Conservation (phyloP, 2,888 invertebrate species). For the Cantharis rufa region DNA sequence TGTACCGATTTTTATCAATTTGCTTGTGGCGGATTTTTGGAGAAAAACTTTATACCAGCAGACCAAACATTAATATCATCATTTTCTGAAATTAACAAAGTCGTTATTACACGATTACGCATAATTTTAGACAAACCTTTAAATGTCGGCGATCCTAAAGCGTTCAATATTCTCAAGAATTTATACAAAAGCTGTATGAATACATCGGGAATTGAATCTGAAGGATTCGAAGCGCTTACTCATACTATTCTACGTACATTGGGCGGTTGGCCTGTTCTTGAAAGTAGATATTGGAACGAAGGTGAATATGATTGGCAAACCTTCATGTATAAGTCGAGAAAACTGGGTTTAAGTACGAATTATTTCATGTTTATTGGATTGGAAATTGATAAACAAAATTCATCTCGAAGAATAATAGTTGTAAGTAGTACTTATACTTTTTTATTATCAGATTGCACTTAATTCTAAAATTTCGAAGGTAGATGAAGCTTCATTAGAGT, state of each 20-base stretch:
- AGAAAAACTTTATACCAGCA: conserved; percentile 74
- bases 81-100: conserved; percentile 75
- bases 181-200: conserved; percentile 89
- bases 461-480: conserved; percentile 18
- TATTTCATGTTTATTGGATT: conserved; percentile 90
- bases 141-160: conserved; percentile 65
- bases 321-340: conserved; percentile 76
- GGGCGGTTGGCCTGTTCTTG: conserved; percentile 88
- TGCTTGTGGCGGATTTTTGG: conserved; percentile 76
- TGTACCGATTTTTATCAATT: conserved; percentile 84
- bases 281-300: conserved; percentile 71
- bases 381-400: conserved; percentile 86
- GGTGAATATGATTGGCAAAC: conserved; percentile 73
- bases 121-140: conserved; percentile 70
- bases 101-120: conserved; percentile 73
- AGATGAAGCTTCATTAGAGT: conserved; percentile 31
- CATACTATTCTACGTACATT: conserved; percentile 66
- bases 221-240: conserved; percentile 74
- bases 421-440: conserved; percentile 65
- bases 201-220: conserved; percentile 77
- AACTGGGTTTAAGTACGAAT: conserved; percentile 74
- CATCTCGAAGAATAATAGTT: conserved; percentile 80
- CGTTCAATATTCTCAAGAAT: conserved; percentile 79
- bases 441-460: background rate
- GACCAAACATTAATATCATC: conserved; percentile 79